Percentiles rank a stretch among this genome's conserved stretches.
Evolutionary conservation across 2,888 invertebrate species (phyloP).

Genomic region (Alloplasta piceator): DNA sequence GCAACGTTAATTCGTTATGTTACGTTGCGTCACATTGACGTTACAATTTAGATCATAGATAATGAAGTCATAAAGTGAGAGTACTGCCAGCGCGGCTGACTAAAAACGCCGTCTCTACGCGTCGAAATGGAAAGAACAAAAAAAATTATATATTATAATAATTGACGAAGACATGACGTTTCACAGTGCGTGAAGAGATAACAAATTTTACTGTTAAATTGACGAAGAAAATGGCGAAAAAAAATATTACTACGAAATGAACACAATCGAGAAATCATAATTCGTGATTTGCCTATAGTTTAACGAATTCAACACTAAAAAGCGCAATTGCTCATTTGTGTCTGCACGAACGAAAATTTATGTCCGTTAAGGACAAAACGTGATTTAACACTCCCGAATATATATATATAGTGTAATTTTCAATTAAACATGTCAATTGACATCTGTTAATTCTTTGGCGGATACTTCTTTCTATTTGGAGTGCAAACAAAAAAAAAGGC

Average conservation of each 20-base stretch:
- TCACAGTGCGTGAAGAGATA: constrained; percentile 45
- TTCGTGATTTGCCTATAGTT: constrained; percentile 30
- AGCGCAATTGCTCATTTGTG: constrained; percentile 9
- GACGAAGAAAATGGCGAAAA: constrained; percentile 13
- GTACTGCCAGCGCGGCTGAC: constrained; percentile 58
- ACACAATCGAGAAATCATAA: not conserved
- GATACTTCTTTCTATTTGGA: constrained; percentile 10
- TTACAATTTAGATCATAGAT: constrained; percentile 38
- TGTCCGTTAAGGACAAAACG: constrained; percentile 8
- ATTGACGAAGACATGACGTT: constrained; percentile 43
- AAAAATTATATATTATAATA: not conserved
- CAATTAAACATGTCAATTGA: constrained; percentile 39
- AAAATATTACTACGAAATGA: constrained; percentile 25
- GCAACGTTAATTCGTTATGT: constrained; percentile 38
- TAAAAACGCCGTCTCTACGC: constrained; percentile 45
- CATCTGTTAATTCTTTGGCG: constrained; percentile 32
- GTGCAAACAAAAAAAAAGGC: constrained; percentile 8
- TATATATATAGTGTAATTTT: constrained; percentile 28
- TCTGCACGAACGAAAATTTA: not conserved
- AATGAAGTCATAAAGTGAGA: constrained; percentile 25
- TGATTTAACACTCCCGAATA: constrained; percentile 36
- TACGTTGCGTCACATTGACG: constrained; percentile 55
- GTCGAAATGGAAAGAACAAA: constrained; percentile 3
- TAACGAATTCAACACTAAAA: constrained; percentile 4
- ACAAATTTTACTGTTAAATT: constrained; percentile 43